These are phyloP conservation scores for Nemurella pictetii DNA, from an alignment of 2,888 invertebrate genomes.

Conservation along the genomic window DNA sequence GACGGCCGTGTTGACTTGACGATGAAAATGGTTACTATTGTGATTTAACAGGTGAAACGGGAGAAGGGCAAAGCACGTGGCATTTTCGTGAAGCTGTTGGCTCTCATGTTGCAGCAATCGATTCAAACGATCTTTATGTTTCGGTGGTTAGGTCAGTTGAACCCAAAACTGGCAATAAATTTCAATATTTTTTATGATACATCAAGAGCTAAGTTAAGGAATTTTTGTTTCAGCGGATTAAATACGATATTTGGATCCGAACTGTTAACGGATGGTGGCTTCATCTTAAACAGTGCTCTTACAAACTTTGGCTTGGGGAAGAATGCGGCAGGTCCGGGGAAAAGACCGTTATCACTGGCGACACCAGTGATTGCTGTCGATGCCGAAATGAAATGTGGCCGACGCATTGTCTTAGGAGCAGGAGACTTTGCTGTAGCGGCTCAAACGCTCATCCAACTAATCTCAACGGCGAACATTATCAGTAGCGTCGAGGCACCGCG, in stretches of 20 bases:
- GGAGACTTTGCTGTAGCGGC: constrained; percentile 56
- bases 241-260: constrained; percentile 58
- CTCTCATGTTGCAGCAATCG: constrained; percentile 66
- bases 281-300: constrained; percentile 55
- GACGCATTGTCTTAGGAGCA: constrained; percentile 57
- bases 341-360: constrained; percentile 45
- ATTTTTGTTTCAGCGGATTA: constrained; percentile 55
- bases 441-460: constrained; percentile 56
- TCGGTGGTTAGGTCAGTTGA: constrained; percentile 67
- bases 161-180: too few relatives aligned
- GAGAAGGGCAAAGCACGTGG: constrained; percentile 13
- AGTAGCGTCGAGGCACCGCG: constrained; percentile 58
- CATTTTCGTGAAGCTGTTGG: constrained; percentile 47
- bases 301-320: constrained; percentile 40
- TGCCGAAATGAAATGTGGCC: constrained; percentile 53
- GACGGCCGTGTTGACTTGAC: too few relatives aligned
- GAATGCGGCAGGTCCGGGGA: constrained; percentile 38
- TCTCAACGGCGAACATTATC: constrained; percentile 55
- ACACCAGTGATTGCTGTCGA: constrained; percentile 47
- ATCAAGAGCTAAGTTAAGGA: not conserved
- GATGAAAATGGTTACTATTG: too few relatives aligned
- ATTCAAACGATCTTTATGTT: constrained; percentile 67
- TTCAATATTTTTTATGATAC: not conserved
- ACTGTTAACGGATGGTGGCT: constrained; percentile 57
- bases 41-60: constrained; percentile 44